Evolutionary conservation across 23 tunicate genomes (phyloP).

Genomic region (Clavelina lepadiformis): DNA sequence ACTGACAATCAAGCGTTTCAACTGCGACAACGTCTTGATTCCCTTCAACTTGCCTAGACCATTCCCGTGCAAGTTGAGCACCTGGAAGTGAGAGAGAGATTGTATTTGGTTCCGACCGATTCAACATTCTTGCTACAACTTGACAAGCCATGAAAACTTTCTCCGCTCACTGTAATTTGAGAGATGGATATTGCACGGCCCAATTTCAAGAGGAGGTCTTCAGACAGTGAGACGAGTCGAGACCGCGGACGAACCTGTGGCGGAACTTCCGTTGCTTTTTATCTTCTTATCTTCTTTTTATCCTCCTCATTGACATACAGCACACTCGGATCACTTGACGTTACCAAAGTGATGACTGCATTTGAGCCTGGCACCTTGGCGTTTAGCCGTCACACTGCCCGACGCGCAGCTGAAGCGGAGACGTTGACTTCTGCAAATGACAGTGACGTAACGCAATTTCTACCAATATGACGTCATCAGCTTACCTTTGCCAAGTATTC

Average conservation of each 20-base stretch:
- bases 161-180: slow-evolving; percentile 74
- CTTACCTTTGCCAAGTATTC: slow-evolving; percentile 82
- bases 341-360: slow-evolving; percentile 31
- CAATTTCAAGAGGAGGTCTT: slow-evolving; percentile 71
- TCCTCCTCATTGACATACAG: slow-evolving; percentile 37
- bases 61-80: too few species aligned
- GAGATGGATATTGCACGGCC: slow-evolving; percentile 56
- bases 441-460: too few species aligned
- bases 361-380: slow-evolving; percentile 22
- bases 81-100: too few species aligned
- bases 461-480: too few species aligned
- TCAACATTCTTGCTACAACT: too few species aligned
- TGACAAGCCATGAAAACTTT: too few species aligned
- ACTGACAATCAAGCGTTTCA: too few species aligned
- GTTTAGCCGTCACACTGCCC: slow-evolving; percentile 63
- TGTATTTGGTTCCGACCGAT: too few species aligned
- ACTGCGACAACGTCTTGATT: too few species aligned
- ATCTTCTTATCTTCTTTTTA: too few species aligned
- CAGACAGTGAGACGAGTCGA: slow-evolving; percentile 59
- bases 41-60: too few species aligned
- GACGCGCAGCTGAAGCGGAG: slow-evolving; percentile 63
- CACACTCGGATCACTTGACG: slow-evolving; percentile 18
- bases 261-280: slow-evolving; percentile 28
- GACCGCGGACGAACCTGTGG: slow-evolving; percentile 70
- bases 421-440: slow-evolving; percentile 71